Evolutionary conservation across 2,888 invertebrate species (phyloP).

Genomic region (Agriopis marginaria): DNA sequence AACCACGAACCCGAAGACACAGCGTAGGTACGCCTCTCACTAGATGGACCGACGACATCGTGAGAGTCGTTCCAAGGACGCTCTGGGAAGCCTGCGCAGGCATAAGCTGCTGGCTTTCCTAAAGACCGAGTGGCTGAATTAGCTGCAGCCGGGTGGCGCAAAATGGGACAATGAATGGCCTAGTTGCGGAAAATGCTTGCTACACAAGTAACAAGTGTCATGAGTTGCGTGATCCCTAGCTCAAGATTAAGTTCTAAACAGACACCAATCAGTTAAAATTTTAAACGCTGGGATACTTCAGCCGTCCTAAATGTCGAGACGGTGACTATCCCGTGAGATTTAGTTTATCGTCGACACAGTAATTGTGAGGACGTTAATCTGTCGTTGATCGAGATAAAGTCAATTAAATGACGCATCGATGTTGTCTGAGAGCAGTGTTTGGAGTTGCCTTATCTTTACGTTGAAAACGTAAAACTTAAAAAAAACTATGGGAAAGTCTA

Average conservation of each 20-base stretch:
- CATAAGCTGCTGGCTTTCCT: too few relatives aligned
- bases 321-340: constrained; percentile 50
- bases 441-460: not conserved
- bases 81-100: too few relatives aligned
- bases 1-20: too few relatives aligned
- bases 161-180: too few relatives aligned
- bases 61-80: too few relatives aligned
- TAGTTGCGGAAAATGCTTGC: too few relatives aligned
- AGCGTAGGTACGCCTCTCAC: too few relatives aligned
- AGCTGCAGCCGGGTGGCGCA: too few relatives aligned
- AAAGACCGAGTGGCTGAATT: too few relatives aligned
- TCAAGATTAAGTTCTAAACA: not conserved
- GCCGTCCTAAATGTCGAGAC: constrained; percentile 38
- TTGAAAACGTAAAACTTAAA: not conserved
- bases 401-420: constrained; percentile 50
- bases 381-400: constrained; percentile 47
- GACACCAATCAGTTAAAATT: constrained; percentile 7
- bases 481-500: too few relatives aligned
- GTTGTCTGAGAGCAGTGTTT: not conserved
- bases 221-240: not conserved
- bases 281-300: constrained; percentile 18
- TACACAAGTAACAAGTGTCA: too few relatives aligned
- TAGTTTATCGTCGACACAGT: constrained; percentile 53
- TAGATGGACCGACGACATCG: too few relatives aligned
- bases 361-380: constrained; percentile 57